phyloP scores from a whole-genome alignment of 92 coral and sea anemone genomes.

The Epizoanthus illoricatus region DNA sequence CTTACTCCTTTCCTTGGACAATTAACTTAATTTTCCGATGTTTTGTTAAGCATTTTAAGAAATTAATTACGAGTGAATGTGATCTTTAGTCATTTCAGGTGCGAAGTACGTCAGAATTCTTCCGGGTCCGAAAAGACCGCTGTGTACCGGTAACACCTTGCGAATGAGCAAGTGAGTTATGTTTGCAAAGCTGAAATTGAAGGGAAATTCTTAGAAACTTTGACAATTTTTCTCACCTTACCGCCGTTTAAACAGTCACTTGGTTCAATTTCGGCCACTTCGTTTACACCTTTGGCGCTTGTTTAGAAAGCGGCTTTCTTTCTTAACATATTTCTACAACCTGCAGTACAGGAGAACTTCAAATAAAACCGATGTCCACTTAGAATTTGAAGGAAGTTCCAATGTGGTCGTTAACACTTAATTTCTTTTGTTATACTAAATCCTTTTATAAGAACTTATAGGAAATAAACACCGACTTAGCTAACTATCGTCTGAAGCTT shows the following conservation, averaged over 20 bases:
- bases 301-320: constrained; percentile 31
- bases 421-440: constrained; percentile 23
- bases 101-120: constrained; percentile 30
- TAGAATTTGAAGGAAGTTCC: constrained; percentile 19
- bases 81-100: not conserved
- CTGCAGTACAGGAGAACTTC: constrained; percentile 12
- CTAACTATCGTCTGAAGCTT: constrained; percentile 27
- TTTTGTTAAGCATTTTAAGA: constrained; percentile 35
- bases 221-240: constrained; percentile 29
- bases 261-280: not conserved
- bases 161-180: constrained; percentile 24
- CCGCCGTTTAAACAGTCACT: constrained; percentile 36
- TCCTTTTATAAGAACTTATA: constrained; percentile 32
- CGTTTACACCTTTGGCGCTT: constrained; percentile 22
- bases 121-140: constrained; percentile 38
- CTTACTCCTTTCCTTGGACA: constrained; percentile 1
- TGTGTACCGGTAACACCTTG: constrained; percentile 30
- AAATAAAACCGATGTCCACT: constrained; percentile 22
- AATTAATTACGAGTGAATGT: constrained; percentile 35
- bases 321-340: not conserved
- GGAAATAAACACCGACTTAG: constrained; percentile 13
- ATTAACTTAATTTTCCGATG: constrained; percentile 34
- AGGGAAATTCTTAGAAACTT: constrained; percentile 39
- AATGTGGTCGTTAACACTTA: constrained; percentile 32
- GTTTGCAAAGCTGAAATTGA: constrained; percentile 35